Conservation (phyloP, 2,888 invertebrate genomes). For the Orthosia gracilis region DNA sequence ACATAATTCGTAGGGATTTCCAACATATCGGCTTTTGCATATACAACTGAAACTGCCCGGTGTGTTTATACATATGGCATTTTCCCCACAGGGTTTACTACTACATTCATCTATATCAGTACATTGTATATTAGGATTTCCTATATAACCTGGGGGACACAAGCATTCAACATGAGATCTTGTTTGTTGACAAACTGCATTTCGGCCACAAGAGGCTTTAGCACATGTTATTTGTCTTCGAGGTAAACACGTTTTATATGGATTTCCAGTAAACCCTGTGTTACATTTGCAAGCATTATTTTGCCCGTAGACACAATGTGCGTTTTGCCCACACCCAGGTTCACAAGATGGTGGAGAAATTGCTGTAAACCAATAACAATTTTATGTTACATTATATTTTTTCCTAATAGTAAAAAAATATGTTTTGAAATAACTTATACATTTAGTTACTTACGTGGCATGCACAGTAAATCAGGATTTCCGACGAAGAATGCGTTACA, state of each 20-base stretch:
- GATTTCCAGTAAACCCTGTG: conserved; percentile 96
- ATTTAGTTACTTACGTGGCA: conserved; percentile 94
- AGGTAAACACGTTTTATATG: conserved; percentile 95
- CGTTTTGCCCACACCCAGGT: conserved; percentile 95
- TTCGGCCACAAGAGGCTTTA: conserved; percentile 94
- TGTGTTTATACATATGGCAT: conserved; percentile 97
- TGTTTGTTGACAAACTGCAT: conserved; percentile 95
- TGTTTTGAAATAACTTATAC: neutral
- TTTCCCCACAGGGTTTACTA: conserved; percentile 95
- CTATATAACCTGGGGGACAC: conserved; percentile 95
- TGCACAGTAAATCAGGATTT: conserved; percentile 96
- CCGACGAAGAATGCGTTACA: conserved; percentile 97
- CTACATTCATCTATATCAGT: conserved; percentile 96
- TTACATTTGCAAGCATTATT: conserved; percentile 96
- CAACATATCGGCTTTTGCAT: conserved; percentile 96
- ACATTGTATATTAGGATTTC: conserved; percentile 97
- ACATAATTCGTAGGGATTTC: conserved; percentile 97
- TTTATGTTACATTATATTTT: conserved; percentile 31
- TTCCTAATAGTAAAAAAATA: neutral
- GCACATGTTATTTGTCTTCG: conserved; percentile 94
- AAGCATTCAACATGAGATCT: conserved; percentile 94
- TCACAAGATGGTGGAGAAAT: conserved; percentile 94
- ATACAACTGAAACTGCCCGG: conserved; percentile 97
- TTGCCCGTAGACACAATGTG: conserved; percentile 96
- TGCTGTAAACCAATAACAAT: conserved; percentile 89